These are phyloP conservation scores for Bolinopsis microptera DNA, from an alignment of 37 sponge, comb jelly and placozoan species.

Conservation along the genomic window DNA sequence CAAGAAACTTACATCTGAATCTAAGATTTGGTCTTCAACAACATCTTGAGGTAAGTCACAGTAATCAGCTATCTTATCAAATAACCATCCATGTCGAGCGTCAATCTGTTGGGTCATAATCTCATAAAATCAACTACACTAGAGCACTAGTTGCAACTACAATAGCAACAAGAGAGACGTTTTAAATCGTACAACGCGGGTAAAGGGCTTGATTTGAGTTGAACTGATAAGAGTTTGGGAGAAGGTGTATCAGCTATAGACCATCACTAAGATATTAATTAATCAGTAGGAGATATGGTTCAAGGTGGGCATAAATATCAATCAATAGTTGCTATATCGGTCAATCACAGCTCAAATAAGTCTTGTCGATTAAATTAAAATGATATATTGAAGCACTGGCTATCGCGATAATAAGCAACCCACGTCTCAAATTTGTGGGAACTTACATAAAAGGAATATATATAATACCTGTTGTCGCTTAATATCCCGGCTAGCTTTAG, in stretches of 20 bases:
- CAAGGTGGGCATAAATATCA: no score
- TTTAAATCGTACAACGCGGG: not conserved
- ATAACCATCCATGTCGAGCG: conserved; percentile 44
- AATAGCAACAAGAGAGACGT: not conserved
- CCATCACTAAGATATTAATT: not conserved
- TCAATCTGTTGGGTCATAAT: conserved; percentile 14
- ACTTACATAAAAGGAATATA: no score
- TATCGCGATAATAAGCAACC: no score
- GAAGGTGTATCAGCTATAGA: not conserved
- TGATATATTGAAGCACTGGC: no score
- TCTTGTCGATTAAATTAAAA: no score
- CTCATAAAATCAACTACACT: no score
- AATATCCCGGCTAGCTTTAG: conserved; percentile 52
- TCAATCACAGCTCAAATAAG: no score
- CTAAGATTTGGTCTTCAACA: conserved; percentile 52
- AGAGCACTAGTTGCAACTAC: no score
- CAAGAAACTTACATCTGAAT: conserved; percentile 35
- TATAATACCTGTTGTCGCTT: conserved; percentile 62
- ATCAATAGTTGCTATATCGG: no score
- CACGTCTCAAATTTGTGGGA: no score
- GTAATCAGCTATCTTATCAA: conserved; percentile 64
- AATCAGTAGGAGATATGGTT: no score
- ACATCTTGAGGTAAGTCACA: not conserved
- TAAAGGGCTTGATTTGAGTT: not conserved
- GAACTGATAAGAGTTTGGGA: not conserved